Conservation (phyloP, 2,888 invertebrate genomes). For the Caenorhabditis sp. region DNA sequence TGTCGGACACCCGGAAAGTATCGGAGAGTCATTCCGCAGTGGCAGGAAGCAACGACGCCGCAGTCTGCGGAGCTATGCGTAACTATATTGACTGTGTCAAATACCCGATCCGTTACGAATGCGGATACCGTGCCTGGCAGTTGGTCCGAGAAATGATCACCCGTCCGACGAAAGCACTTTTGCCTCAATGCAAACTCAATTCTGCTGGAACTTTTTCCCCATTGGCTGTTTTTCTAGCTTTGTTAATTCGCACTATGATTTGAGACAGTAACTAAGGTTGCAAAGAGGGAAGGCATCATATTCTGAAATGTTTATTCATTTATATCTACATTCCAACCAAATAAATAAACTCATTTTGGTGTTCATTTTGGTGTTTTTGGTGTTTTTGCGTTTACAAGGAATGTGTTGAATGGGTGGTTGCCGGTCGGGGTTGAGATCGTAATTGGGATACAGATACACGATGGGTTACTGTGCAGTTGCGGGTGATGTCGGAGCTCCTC, state of each 20-base stretch:
- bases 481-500: too few relatives aligned
- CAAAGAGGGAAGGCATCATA: too few relatives aligned
- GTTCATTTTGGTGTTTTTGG: too few relatives aligned
- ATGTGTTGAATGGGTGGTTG: too few relatives aligned
- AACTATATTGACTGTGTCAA: constrained; percentile 74
- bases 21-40: constrained; percentile 46
- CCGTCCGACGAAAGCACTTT: constrained; percentile 64
- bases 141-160: constrained; percentile 68
- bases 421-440: too few relatives aligned
- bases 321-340: constrained; percentile 4
- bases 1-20: constrained; percentile 67
- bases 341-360: not conserved
- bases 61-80: constrained; percentile 72
- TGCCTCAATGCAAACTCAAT: constrained; percentile 69
- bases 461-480: too few relatives aligned
- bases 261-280: not conserved
- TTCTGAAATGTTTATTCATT: not conserved
- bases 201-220: constrained; percentile 17
- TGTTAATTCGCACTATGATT: not conserved
- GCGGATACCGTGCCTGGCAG: constrained; percentile 73
- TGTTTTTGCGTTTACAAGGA: too few relatives aligned
- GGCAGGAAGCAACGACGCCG: constrained; percentile 49
- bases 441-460: too few relatives aligned
- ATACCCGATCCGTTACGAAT: constrained; percentile 73
- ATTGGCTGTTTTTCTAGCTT: constrained; percentile 26